Base-by-base conservation (phyloP, 2,888 invertebrate genomes). In the Noctua janthe region DNA sequence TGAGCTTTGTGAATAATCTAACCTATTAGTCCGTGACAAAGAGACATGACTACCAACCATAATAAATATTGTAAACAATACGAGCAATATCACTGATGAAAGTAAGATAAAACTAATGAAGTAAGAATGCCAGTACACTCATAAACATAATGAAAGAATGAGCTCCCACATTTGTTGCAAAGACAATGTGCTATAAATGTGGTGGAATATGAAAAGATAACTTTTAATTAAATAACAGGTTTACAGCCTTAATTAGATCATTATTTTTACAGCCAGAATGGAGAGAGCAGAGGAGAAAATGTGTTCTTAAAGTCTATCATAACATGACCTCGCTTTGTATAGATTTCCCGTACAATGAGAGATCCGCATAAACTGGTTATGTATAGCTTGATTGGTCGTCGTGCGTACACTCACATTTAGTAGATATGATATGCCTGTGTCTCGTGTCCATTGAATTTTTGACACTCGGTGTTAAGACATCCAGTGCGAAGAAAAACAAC, bases 151-250 rank as follows among this genome's bases (percentile, higher is more conserved):
- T 39, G 23, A 35, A 47, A 39, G 7, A 78, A 56, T 8, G 13
- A 64, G 71, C 39, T 81, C 83, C 78, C 77, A 76, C 71, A 71
- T 62, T 78, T 49, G 11, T 64, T 56, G 62, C 23, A 8, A 13
- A 84, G 62, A 72, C 84, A 84, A 78, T 79, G 29, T 66, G 62
- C 23, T 23, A 56, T 81, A 49, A 77, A 66, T 2, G 20, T 51
- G 2, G 29, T 56, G 7, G 62, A 70, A 15, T 56, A 43, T 83
- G 29, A 66, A 56, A 67, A 35, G n/a, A 5, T 39, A 35, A 47
- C 49, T 64, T 35, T 49, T 3, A 56, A 83, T 78, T 49, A 66
- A 23, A 39, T 23, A 54, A 70, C 23, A 47, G 69, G 4, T 70
- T 70, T 47, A 76, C 39, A 54, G 51, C 7, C 5, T 11, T 47